These are phyloP conservation scores for Drosophila nigromelanica DNA, from an alignment of 1,140 invertebrate genomes.

Conservation along the genomic window DNA sequence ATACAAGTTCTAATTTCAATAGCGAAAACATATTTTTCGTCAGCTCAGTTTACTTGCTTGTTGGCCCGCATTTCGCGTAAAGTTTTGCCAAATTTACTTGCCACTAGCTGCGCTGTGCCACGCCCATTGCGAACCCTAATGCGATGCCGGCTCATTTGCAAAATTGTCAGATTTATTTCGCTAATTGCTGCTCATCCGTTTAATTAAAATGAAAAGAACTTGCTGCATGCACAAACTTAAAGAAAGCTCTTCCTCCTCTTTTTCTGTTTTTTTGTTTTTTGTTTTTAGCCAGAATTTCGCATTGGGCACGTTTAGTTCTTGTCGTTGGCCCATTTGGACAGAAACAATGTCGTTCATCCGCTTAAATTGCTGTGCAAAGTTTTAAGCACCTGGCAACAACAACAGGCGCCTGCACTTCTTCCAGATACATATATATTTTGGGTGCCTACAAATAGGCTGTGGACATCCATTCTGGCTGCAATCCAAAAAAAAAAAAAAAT, in stretches of 20 bases:
- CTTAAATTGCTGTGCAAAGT: conserved; percentile 38
- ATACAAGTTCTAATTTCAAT: conserved; percentile 44
- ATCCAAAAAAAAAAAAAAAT: too few relatives aligned
- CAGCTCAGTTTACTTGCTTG: conserved; percentile 6
- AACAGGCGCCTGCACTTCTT: conserved; percentile 30
- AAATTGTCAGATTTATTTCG: conserved; percentile 82
- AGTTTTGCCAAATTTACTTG: conserved; percentile 15
- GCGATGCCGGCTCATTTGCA: conserved; percentile 62
- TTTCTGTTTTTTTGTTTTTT: conserved; percentile 17
- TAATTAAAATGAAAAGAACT: conserved; percentile 81
- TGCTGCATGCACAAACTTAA: conserved; percentile 51
- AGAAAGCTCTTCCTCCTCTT: conserved; percentile 30
- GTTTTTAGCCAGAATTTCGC: conserved; percentile 55
- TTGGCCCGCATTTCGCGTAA: conserved; percentile 31
- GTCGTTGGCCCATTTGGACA: conserved; percentile 9
- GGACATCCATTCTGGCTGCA: too few relatives aligned
- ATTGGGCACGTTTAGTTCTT: conserved; percentile 74
- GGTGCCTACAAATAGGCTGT: conserved; percentile 41
- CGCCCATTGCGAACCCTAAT: conserved; percentile 4
- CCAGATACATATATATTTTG: neutral
- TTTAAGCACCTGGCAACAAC: conserved; percentile 52
- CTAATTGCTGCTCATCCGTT: conserved; percentile 82
- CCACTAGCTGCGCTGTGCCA: neutral
- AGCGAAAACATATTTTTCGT: conserved; percentile 27
- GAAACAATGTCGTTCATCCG: conserved; percentile 31